Conservation (phyloP, 1,140 invertebrate species). For the Drosophila baimaii region DNA sequence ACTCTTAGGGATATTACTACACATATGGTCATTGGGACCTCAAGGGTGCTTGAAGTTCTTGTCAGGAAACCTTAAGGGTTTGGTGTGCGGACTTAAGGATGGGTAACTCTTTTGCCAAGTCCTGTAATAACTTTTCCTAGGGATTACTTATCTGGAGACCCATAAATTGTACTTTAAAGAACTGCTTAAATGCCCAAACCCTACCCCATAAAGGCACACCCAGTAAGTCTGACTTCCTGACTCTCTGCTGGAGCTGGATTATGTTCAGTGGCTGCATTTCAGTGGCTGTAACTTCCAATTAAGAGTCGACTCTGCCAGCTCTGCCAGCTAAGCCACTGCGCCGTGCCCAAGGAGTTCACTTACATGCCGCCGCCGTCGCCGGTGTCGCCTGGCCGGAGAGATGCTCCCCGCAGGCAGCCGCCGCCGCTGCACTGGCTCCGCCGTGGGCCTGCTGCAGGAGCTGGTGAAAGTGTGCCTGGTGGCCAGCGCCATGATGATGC, state of each 20-base stretch:
- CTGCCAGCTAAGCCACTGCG: conserved; percentile 16
- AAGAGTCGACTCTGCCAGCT: too few species aligned
- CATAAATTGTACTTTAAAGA: not conserved
- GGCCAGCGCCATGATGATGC: conserved; percentile 20
- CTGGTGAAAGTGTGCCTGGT: conserved; percentile 72
- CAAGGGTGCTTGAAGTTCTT: too few species aligned
- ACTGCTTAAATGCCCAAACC: too few species aligned
- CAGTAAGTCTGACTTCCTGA: not conserved
- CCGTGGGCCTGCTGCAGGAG: conserved; percentile 68
- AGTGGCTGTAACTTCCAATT: conserved; percentile 43
- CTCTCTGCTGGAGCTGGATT: conserved; percentile 26
- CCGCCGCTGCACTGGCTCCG: conserved; percentile 54
- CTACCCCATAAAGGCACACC: not conserved
- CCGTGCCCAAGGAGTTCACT: conserved; percentile 37
- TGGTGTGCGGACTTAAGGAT: too few species aligned
- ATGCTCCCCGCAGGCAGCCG: conserved; percentile 71
- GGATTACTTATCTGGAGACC: too few species aligned
- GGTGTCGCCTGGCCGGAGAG: conserved; percentile 67
- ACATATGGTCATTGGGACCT: too few species aligned
- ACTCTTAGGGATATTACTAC: too few species aligned
- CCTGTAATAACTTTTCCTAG: too few species aligned
- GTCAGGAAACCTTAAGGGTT: too few species aligned
- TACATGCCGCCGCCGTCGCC: conserved; percentile 70
- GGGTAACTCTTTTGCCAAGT: too few species aligned
- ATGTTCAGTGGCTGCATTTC: conserved; percentile 21